A percentile compares a stretch with the other conserved stretches of the same genome.
phyloP scores from a whole-genome alignment of 2,113 vertebrate species.

The Myotis brandtii region DNA sequence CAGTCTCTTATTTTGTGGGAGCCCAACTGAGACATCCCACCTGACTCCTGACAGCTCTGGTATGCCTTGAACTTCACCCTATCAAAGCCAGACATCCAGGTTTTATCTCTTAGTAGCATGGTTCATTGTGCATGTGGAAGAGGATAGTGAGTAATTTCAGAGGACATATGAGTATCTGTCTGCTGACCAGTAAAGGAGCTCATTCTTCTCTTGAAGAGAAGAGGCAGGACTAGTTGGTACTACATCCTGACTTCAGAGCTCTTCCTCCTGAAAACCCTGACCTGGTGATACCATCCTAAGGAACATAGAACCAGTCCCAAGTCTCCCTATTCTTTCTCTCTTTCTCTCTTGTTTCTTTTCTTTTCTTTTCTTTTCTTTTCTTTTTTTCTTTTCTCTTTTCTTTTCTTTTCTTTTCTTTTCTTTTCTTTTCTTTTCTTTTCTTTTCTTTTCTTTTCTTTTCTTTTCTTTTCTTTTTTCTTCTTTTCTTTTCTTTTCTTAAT shows the following conservation, averaged over 20 bases:
- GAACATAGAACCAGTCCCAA: neutral
- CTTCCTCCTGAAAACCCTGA: neutral
- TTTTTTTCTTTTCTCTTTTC: too few relatives aligned
- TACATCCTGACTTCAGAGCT: neutral
- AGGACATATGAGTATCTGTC: neutral
- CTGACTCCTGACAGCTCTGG: neutral
- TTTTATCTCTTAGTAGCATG: neutral
- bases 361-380: too few relatives aligned
- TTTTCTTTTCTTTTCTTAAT: too few relatives aligned
- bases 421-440: too few relatives aligned
- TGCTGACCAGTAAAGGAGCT: neutral
- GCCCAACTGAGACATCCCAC: neutral
- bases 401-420: too few relatives aligned
- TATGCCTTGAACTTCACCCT: neutral
- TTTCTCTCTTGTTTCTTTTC: too few relatives aligned
- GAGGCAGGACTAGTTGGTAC: neutral
- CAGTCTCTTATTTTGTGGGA: neutral
- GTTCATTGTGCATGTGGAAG: neutral
- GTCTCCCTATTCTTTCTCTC: neutral
- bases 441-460: too few relatives aligned
- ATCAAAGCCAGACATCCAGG: neutral
- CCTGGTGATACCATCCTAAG: neutral
- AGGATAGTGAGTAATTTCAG: neutral
- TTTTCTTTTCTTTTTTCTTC: too few relatives aligned
- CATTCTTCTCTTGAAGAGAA: neutral